Percentiles rank a stretch among this genome's conserved stretches.
Evolutionary conservation across 1,140 invertebrate genomes (phyloP).

Genomic region (Glossosoma conforme): DNA sequence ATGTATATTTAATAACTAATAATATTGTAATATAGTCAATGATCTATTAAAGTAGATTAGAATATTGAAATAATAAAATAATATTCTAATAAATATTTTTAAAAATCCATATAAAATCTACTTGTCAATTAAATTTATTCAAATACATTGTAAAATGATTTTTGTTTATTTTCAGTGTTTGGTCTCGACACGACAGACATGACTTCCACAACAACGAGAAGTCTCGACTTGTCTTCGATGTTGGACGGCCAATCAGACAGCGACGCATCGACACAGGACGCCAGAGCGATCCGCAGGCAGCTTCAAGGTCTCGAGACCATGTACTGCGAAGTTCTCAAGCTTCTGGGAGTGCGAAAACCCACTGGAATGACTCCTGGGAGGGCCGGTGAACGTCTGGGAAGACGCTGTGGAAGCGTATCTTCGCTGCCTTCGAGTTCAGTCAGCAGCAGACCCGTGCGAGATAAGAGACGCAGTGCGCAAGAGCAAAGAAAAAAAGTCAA

Average conservation of each 20-base stretch:
- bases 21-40: too few relatives aligned
- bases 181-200: conserved; percentile 69
- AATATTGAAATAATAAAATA: too few relatives aligned
- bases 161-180: conserved; percentile 52
- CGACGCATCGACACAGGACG: conserved; percentile 71
- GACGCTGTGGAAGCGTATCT: conserved; percentile 70
- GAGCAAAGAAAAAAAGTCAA: conserved; percentile 71
- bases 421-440: conserved; percentile 78
- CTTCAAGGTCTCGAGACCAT: conserved; percentile 82
- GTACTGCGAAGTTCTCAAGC: conserved; percentile 80
- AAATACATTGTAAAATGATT: neutral
- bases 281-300: conserved; percentile 73
- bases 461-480: conserved; percentile 55
- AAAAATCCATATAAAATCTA: too few relatives aligned
- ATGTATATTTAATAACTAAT: too few relatives aligned
- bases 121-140: too few relatives aligned
- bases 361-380: too few relatives aligned
- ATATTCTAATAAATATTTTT: too few relatives aligned
- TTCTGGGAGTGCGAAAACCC: conserved; percentile 66
- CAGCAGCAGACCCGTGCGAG: conserved; percentile 64
- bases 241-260: conserved; percentile 67
- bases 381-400: conserved; percentile 35
- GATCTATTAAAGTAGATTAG: too few relatives aligned
- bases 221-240: conserved; percentile 76
- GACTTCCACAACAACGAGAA: conserved; percentile 69